Evolutionary conservation across 1,140 invertebrate genomes (phyloP), one percentile per base, ranked within the genome.

Genomic region (Phymorhynchus buccinoides): DNA sequence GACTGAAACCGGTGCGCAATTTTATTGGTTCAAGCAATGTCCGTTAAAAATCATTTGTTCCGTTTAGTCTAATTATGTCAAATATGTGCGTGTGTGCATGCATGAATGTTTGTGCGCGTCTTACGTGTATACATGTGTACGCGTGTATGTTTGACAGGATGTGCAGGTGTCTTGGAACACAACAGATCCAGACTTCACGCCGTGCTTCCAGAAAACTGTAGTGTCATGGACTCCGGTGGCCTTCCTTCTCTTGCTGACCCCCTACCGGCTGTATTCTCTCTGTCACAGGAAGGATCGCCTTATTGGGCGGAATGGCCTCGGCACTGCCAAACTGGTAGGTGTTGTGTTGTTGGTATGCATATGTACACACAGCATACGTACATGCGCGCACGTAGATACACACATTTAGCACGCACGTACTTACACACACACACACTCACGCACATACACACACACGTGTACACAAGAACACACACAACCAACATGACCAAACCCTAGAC

Each of bases 151-250:
- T 84, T 86, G 86, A 3, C 85, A 92, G 91, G 88, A 90, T 85
- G 52, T 77, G 22, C 78, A 89, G 42, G 68, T 89, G n/a, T 88
- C 90, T 14, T 90, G 89, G 88, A 88, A 92, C 78, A 90, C 91
- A 75, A 84, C 86, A 37, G 84, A 90, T 73, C 91, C 91, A 42
- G 91, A 92, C 81, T 89, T 92, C 62, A 92, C 91, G 62, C 81
- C 84, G 73, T 92, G 92, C 86, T 92, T 92, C 80, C 89, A 92
- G 83, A 89, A 90, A 48, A 98, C 97, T 3, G 95, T 96, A 0
- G 92, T 99, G 52, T 94, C 97, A 75, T 98, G 97, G 97, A 92
- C 95, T 62, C 98, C 98, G 7, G 98, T 97, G 93, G 91, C 66
- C 35, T 91, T 88, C 73, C 86, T 92, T 37, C 56, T 89, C 32